These are phyloP conservation scores for Bombus affinis DNA, from an alignment of 1,140 invertebrate genomes.

Conservation along the genomic window DNA sequence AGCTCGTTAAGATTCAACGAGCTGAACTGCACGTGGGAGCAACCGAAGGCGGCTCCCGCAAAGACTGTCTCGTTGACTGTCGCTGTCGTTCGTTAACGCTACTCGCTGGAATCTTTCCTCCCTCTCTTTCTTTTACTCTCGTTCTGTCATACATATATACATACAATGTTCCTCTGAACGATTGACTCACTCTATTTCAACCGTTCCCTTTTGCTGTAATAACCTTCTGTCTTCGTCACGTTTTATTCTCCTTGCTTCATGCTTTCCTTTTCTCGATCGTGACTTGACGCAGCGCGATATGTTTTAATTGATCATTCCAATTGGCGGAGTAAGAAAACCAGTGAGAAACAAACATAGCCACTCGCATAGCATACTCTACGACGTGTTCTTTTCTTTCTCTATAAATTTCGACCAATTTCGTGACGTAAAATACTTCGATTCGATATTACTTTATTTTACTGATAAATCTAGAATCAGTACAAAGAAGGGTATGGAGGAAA, in stretches of 20 bases:
- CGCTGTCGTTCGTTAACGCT: not conserved
- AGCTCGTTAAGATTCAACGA: slow-evolving; percentile 50
- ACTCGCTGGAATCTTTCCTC: not conserved
- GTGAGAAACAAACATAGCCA: slow-evolving; percentile 30
- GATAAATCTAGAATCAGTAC: not conserved
- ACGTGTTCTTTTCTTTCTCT: not conserved
- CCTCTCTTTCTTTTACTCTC: not conserved
- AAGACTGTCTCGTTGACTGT: slow-evolving; percentile 29
- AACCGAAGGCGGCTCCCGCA: slow-evolving; percentile 63
- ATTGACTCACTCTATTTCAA: slow-evolving; percentile 29
- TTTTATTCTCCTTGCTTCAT: slow-evolving; percentile 16
- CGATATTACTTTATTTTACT: not conserved
- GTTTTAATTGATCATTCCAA: slow-evolving; percentile 57
- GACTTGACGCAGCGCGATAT: slow-evolving; percentile 12
- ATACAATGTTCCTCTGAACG: not conserved
- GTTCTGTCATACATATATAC: not conserved
- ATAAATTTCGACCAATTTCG: too few relatives aligned
- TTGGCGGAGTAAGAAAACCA: slow-evolving; percentile 27
- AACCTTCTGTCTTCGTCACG: not conserved
- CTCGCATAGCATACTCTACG: slow-evolving; percentile 11
- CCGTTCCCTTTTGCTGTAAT: not conserved
- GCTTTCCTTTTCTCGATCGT: not conserved
- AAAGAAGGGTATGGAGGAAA: not conserved
- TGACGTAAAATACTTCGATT: not conserved
- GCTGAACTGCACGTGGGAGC: slow-evolving; percentile 51